Conservation (phyloP, 2,797 vertebrate species). For the Chlorospingus flavigularis region DNA sequence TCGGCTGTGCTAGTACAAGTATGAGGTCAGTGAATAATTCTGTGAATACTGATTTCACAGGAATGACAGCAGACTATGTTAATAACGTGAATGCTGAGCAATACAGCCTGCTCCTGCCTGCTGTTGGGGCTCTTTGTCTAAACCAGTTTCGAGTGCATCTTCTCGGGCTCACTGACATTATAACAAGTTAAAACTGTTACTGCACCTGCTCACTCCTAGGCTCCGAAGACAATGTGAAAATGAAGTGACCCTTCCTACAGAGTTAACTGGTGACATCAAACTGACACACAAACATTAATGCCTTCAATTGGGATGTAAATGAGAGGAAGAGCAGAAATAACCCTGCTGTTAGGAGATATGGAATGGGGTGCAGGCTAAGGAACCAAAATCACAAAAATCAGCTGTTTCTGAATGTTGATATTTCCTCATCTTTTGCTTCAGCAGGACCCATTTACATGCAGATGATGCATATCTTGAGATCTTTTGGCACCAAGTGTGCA, state of each 20-base stretch:
- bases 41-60: neutral
- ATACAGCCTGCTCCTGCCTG: neutral
- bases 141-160: neutral
- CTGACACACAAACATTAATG: neutral
- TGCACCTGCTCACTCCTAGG: neutral
- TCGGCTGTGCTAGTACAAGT: neutral
- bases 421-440: neutral
- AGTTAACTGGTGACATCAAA: neutral
- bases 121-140: neutral
- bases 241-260: neutral
- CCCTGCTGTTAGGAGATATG: neutral
- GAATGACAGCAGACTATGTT: neutral
- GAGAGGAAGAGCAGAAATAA: neutral
- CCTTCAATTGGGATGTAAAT: neutral
- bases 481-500: neutral
- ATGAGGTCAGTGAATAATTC: neutral
- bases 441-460: neutral
- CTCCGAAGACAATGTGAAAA: neutral
- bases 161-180: neutral
- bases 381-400: neutral
- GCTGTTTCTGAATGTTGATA: neutral
- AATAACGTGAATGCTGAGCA: neutral
- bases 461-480: neutral
- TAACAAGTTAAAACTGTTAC: neutral
- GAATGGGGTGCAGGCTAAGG: neutral